Conservation (phyloP, 2,888 invertebrate species). For the Rhagophthalmus giganteus region DNA sequence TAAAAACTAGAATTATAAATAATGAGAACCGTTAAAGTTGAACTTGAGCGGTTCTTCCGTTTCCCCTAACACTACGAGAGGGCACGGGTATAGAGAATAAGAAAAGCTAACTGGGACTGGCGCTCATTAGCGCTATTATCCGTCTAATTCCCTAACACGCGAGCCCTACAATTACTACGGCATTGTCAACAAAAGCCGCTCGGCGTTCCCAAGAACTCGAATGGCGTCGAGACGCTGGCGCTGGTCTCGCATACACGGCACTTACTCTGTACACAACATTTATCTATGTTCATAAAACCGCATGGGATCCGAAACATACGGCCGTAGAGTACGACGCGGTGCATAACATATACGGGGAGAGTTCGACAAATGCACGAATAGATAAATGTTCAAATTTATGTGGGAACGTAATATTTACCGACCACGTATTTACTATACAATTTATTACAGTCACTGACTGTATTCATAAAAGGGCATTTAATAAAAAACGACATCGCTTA, state of each 20-base stretch:
- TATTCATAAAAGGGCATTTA: conserved; percentile 16
- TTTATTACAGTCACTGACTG: conserved; percentile 14
- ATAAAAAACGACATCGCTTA: too few relatives aligned
- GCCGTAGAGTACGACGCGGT: conserved; percentile 12
- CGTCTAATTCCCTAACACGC: conserved; percentile 32
- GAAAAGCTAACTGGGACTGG: conserved; percentile 23
- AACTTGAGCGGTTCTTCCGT: conserved; percentile 28
- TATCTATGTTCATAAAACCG: conserved; percentile 28
- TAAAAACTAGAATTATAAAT: conserved; percentile 31
- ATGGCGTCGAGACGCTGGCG: conserved; percentile 8
- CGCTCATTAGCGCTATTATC: conserved; percentile 34
- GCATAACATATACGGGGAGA: conserved; percentile 9
- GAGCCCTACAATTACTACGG: conserved; percentile 28
- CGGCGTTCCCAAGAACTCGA: conserved; percentile 11
- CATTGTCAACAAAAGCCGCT: conserved; percentile 30
- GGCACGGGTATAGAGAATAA: conserved; percentile 18
- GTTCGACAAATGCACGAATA: conserved; percentile 11
- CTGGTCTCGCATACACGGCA: not conserved
- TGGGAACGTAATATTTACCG: too few relatives aligned
- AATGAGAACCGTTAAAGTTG: conserved; percentile 25
- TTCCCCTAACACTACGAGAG: conserved; percentile 12
- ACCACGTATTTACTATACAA: conserved; percentile 17
- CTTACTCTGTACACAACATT: conserved; percentile 21
- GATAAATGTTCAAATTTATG: conserved; percentile 41
- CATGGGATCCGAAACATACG: conserved; percentile 24